A percentile compares a stretch with the other conserved stretches of the same genome.
Evolutionary conservation across 2,797 vertebrate genomes (phyloP).

Genomic region (Distichodus sexfasciatus): DNA sequence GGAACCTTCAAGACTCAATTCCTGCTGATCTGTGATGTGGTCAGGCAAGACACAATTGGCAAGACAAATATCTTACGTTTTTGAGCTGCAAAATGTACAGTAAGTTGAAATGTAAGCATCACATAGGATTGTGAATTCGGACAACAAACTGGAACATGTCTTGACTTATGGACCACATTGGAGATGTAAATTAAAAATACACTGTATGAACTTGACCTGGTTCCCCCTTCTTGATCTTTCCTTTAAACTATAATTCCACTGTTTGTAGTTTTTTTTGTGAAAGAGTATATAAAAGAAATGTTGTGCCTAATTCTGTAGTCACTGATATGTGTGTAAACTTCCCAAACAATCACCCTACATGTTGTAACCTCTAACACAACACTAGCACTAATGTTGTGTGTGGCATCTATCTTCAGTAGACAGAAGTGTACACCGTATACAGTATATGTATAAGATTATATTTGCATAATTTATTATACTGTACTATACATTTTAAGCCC

Average conservation of each 20-base stretch:
- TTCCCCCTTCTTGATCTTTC: too few species aligned
- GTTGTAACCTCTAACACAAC: not conserved
- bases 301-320: not conserved
- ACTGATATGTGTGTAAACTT: slow-evolving; percentile 9
- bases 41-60: too few species aligned
- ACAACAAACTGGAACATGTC: too few species aligned
- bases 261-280: not conserved
- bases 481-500: not conserved
- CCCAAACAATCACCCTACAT: not conserved
- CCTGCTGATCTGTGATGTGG: too few species aligned
- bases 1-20: too few species aligned
- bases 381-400: not conserved
- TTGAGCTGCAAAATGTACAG: too few species aligned
- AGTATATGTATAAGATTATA: not conserved
- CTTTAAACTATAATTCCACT: not conserved
- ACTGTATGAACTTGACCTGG: too few species aligned
- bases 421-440: not conserved
- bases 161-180: too few species aligned
- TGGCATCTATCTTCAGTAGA: not conserved
- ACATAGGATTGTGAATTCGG: too few species aligned
- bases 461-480: slow-evolving; percentile 24
- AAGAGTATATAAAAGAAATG: not conserved
- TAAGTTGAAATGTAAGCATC: too few species aligned
- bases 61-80: too few species aligned
- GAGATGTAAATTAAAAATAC: too few species aligned